Percentiles rank a stretch among this genome's conserved stretches.
Conservation (phyloP, 2,888 invertebrate genomes). For the Drosophila multiciliata region DNA sequence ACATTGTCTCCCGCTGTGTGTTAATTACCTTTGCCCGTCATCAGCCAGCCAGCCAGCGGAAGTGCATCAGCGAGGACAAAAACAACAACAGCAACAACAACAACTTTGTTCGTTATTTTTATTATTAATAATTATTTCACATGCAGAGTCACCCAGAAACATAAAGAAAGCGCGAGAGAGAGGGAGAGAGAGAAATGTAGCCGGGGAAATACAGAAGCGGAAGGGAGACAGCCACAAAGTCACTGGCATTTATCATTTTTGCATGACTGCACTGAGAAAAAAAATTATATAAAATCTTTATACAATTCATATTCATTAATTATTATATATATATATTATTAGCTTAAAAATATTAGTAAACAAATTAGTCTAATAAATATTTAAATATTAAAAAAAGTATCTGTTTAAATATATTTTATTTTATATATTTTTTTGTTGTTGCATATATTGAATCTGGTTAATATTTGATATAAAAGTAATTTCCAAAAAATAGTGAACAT, state of each 20-base stretch:
- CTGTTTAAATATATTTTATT: too few species aligned
- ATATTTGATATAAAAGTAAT: too few species aligned
- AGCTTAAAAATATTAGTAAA: background rate
- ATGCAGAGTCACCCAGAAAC: constrained; percentile 45
- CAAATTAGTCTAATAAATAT: background rate
- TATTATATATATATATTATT: too few species aligned
- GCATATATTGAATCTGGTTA: too few species aligned
- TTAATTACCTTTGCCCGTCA: constrained; percentile 68
- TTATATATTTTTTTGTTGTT: too few species aligned
- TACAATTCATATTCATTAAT: background rate
- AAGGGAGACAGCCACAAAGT: constrained; percentile 6
- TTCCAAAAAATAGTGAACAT: too few species aligned
- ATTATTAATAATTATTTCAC: constrained; percentile 75
- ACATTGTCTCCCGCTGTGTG: constrained; percentile 51
- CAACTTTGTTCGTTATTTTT: constrained; percentile 68
- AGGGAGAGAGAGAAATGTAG: constrained; percentile 18
- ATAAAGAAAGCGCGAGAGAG: constrained; percentile 14
- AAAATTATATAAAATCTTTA: background rate
- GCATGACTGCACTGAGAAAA: constrained; percentile 41
- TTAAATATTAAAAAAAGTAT: background rate
- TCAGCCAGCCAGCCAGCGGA: constrained; percentile 33
- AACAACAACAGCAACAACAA: constrained; percentile 29
- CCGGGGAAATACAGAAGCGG: constrained; percentile 10
- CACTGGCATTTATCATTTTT: constrained; percentile 41
- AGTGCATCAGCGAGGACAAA: constrained; percentile 58